Evolutionary conservation across 2,888 invertebrate genomes (phyloP), one percentile per base, ranked within the genome.

Genomic region (Zele albiditarsus): DNA sequence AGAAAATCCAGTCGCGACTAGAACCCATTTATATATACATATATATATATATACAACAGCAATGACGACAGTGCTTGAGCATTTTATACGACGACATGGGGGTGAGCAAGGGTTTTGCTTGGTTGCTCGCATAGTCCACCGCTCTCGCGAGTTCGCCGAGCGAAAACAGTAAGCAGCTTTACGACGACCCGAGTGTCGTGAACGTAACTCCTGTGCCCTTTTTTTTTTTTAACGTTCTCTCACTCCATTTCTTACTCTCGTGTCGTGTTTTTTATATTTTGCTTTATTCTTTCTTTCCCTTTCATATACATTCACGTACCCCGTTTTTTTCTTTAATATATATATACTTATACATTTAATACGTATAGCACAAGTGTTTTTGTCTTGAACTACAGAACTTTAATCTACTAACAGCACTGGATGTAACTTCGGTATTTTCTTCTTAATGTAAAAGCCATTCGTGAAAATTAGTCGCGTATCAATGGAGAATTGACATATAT

Each of bases 371-470:
- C 46, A 77, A 73, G 42, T 68, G 66, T 38, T 66, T 70, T 72
- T 60, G 53, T 73, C 75, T 70, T 78, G 67, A 83, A 80, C 77
- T 84, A 85, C 38, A 23, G 82, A 84, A 83, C 82, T 85, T 85
- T 85, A 86, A 87, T 86, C 86, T 81, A 83, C 85, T 85, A 86
- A 85, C 83, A 84, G 82, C 83, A 79, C 80, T 77, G 25, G 78
- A 78, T 78, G 77, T 60, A 66, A 66, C 85, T 84, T 82, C 81
- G 82, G 10, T 53, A 53, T 85, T 85, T 81, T 77, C n/a, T 8
- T 57, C 79, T 77, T 83, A 84, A 85, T 85, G 84, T 83, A 84
- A 80, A 79, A 74, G 79, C 75, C 42, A 10, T 67, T 67, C 67
- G 33, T 49, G 27, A 27, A 27, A 27, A 67, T 28, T 46, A 38